phyloP scores from a whole-genome alignment of 1,140 invertebrate genomes.

The Bombus ignitus region DNA sequence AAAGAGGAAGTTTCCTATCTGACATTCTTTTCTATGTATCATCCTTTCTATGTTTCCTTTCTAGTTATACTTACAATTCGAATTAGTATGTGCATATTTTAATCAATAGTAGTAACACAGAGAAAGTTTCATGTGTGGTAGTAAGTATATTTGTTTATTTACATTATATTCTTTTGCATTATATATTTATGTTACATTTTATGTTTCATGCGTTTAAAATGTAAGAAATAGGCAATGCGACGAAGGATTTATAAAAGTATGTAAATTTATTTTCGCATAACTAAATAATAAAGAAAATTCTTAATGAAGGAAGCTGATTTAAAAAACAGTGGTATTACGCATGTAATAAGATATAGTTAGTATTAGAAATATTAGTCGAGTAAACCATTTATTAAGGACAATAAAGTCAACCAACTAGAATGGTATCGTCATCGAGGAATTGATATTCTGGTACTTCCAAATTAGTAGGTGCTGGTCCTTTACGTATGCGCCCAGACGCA shows the following conservation, averaged over 20 bases:
- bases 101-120: no score
- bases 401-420: constrained; percentile 85
- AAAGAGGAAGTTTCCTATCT: no score
- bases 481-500: constrained; percentile 91
- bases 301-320: background rate
- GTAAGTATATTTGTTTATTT: no score
- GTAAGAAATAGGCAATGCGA: background rate
- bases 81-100: no score
- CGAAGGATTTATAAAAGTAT: background rate
- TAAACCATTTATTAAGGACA: background rate
- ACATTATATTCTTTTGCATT: no score
- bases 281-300: background rate
- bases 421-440: constrained; percentile 84
- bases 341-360: background rate
- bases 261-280: background rate
- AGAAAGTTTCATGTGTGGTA: no score
- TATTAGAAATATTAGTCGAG: background rate
- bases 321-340: background rate
- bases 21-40: no score
- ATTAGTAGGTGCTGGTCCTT: constrained; percentile 94
- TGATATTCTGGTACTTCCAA: constrained; percentile 90
- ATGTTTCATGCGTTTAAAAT: no score
- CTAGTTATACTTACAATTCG: no score
- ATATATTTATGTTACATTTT: no score
- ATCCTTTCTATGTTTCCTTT: no score